Conservation (phyloP, 2,113 vertebrate species). For the Thymallus thymallus region DNA sequence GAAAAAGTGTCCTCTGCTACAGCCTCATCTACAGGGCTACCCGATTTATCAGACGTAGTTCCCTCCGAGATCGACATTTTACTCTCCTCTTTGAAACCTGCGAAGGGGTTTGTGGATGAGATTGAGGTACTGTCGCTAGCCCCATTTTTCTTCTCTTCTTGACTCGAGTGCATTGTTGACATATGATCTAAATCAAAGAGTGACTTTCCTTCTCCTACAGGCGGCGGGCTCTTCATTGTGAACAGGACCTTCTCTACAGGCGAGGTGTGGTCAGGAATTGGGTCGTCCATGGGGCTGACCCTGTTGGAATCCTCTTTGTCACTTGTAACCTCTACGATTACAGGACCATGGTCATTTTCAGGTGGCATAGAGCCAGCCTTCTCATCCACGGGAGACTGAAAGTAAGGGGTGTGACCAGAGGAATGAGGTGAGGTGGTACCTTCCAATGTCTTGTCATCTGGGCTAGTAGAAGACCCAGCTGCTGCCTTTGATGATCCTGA, state of each 20-base stretch:
- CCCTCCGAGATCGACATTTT: constrained; percentile 99
- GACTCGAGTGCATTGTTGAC: constrained; percentile 56
- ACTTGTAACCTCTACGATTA: constrained; percentile 86
- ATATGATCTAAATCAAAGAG: constrained; percentile 46
- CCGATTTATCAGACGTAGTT: constrained; percentile 93
- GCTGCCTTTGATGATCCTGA: constrained; percentile 62
- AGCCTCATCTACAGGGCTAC: constrained; percentile 89
- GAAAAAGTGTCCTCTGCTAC: constrained; percentile 95
- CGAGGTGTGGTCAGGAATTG: constrained; percentile 77
- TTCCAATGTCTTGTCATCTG: constrained; percentile 91
- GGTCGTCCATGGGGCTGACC: constrained; percentile 85
- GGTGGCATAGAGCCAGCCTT: constrained; percentile 75
- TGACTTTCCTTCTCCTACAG: constrained; percentile 70
- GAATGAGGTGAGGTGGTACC: constrained; percentile 88
- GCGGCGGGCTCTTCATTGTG: constrained; percentile 75
- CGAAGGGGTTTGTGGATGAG: constrained; percentile 76
- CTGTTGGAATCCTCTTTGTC: constrained; percentile 82
- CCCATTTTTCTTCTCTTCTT: constrained; percentile 67
- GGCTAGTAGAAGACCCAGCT: constrained; percentile 79
- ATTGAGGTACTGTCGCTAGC: constrained; percentile 58
- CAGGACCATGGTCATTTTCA: constrained; percentile 68
- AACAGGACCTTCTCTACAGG: constrained; percentile 79
- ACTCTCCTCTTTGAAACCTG: constrained; percentile 89
- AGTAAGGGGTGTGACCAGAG: constrained; percentile 94
- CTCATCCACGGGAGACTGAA: constrained; percentile 95